A percentile compares a stretch with the other conserved stretches of the same genome.
These are phyloP conservation scores for Tetrapedia diversipes DNA, from an alignment of 2,888 invertebrate genomes.

Conservation along the genomic window DNA sequence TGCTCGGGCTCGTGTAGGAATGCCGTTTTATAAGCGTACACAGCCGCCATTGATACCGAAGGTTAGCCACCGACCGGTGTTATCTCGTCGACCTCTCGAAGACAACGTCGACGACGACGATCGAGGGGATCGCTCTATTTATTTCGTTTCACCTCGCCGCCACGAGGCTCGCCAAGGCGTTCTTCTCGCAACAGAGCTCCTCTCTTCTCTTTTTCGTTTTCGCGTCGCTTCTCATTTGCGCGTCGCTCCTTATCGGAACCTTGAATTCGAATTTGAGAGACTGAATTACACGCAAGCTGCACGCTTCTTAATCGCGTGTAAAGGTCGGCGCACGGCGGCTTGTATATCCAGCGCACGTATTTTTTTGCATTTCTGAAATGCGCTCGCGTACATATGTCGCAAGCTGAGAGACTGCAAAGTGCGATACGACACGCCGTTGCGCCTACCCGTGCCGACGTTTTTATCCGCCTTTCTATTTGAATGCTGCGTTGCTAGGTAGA, in stretches of 20 bases:
- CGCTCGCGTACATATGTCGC: conserved; percentile 46
- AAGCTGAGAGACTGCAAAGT: conserved; percentile 24
- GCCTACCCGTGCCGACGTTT: conserved; percentile 37
- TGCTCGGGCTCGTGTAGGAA: conserved; percentile 44
- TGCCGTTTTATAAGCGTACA: conserved; percentile 46
- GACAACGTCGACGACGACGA: too few species aligned
- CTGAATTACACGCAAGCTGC: conserved; percentile 41
- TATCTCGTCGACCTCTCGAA: conserved; percentile 31
- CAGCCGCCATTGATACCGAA: conserved; percentile 34
- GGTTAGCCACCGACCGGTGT: conserved; percentile 9
- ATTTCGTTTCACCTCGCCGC: not conserved
- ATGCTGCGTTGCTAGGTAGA: not conserved
- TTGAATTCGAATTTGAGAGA: conserved; percentile 46
- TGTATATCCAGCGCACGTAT: conserved; percentile 37
- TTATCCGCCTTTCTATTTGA: conserved; percentile 30
- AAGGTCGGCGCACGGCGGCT: conserved; percentile 24
- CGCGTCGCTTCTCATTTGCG: not conserved
- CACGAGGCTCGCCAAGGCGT: not conserved
- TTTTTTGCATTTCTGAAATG: conserved; percentile 51
- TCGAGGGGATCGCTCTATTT: conserved; percentile 36
- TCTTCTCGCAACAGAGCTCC: too few species aligned
- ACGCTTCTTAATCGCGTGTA: conserved; percentile 36
- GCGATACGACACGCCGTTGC: conserved; percentile 37
- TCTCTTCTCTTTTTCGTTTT: too few species aligned
- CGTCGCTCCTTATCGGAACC: conserved; percentile 39